Conservation (phyloP, 2,888 invertebrate genomes). For the Spicauda simplicius region DNA sequence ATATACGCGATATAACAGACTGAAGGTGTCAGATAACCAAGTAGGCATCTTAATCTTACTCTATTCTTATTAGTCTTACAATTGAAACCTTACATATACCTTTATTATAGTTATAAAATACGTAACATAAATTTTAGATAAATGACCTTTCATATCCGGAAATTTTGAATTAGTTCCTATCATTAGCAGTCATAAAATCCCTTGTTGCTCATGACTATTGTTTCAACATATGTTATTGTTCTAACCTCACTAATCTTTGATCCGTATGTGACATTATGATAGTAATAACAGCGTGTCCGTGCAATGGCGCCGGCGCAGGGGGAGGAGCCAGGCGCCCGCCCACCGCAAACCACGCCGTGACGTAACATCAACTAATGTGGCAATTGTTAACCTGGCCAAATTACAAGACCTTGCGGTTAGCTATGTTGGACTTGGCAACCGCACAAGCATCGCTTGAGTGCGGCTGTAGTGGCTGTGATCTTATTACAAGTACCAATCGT, state of each 20-base stretch:
- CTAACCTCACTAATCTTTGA: neutral
- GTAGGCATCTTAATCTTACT: too few relatives aligned
- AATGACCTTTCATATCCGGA: too few relatives aligned
- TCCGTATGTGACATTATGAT: slow-evolving; percentile 4
- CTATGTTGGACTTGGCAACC: neutral
- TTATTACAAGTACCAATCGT: too few relatives aligned
- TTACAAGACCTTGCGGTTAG: neutral
- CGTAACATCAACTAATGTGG: neutral
- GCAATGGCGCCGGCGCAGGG: slow-evolving; percentile 18
- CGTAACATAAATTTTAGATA: too few relatives aligned
- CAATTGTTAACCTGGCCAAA: neutral
- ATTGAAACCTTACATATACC: too few relatives aligned
- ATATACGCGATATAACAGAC: too few relatives aligned
- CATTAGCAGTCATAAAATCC: neutral
- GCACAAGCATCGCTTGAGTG: too few relatives aligned
- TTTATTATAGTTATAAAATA: too few relatives aligned
- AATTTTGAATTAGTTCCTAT: neutral
- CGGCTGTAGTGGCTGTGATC: too few relatives aligned
- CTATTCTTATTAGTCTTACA: too few relatives aligned
- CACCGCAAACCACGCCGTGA: slow-evolving; percentile 5
- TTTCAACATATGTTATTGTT: neutral
- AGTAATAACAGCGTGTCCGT: neutral
- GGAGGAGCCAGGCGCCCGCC: slow-evolving; percentile 10
- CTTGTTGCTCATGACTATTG: neutral
- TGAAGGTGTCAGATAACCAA: too few relatives aligned